phyloP scores from a whole-genome alignment of 2,888 invertebrate genomes.

The Drosophila dives region DNA sequence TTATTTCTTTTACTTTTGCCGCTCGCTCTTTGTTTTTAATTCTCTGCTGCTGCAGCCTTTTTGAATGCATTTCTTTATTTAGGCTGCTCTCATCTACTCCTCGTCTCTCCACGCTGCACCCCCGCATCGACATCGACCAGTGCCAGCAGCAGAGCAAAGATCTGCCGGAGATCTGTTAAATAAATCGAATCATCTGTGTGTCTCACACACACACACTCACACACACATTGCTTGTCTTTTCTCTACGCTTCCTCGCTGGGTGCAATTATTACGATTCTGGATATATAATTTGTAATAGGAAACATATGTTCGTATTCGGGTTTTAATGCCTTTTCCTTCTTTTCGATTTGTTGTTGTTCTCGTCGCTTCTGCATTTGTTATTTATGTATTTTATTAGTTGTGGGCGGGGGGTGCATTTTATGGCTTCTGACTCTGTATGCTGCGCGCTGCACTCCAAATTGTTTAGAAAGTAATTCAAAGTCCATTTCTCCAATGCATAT shows the following conservation, averaged over 20 bases:
- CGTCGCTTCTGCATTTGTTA: constrained; percentile 37
- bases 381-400: constrained; percentile 75
- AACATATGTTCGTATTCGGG: constrained; percentile 77
- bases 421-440: constrained; percentile 29
- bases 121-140: constrained; percentile 43
- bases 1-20: constrained; percentile 66
- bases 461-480: constrained; percentile 66
- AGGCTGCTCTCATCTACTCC: constrained; percentile 47
- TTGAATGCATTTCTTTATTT: constrained; percentile 79
- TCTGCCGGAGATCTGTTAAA: constrained; percentile 60
- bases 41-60: constrained; percentile 34
- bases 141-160: constrained; percentile 2
- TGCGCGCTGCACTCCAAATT: constrained; percentile 28
- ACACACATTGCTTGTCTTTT: not conserved
- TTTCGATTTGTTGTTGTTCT: constrained; percentile 25
- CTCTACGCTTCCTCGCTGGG: constrained; percentile 30
- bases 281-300: constrained; percentile 76
- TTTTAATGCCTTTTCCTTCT: constrained; percentile 61
- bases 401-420: constrained; percentile 49
- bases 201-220: not conserved
- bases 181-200: constrained; percentile 72
- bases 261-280: constrained; percentile 74
- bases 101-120: constrained; percentile 34
- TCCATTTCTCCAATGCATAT: constrained; percentile 34
- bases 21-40: constrained; percentile 60